Conservation (phyloP, 2,888 invertebrate species). For the Hirtodrosophila confusa region DNA sequence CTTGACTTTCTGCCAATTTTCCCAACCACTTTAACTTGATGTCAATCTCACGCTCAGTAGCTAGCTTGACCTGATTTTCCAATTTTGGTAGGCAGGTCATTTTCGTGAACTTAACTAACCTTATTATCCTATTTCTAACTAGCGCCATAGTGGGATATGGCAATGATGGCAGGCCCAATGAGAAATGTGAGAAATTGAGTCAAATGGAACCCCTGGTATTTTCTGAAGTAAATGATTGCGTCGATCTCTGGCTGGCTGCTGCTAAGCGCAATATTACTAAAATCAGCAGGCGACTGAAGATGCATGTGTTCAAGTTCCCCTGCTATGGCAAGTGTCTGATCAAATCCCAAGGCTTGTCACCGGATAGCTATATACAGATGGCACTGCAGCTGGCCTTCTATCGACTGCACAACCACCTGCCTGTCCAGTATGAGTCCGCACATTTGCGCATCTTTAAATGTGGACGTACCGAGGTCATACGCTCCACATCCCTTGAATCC, state of each 20-base stretch:
- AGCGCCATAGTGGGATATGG: slow-evolving; percentile 35
- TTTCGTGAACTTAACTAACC: no score
- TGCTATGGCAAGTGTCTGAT: slow-evolving; percentile 94
- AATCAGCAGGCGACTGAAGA: slow-evolving; percentile 90
- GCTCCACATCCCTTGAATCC: slow-evolving; percentile 94
- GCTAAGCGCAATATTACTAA: slow-evolving; percentile 88
- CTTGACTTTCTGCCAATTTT: no score
- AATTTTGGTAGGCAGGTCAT: no score
- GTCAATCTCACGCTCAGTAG: no score
- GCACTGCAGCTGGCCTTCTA: slow-evolving; percentile 95
- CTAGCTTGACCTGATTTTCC: no score
- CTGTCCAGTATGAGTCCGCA: slow-evolving; percentile 96
- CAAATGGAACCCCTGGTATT: slow-evolving; percentile 70
- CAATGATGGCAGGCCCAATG: neutral
- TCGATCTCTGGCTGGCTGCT: slow-evolving; percentile 86
- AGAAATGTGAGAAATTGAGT: slow-evolving; percentile 61
- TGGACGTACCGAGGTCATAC: slow-evolving; percentile 96
- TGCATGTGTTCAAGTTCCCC: slow-evolving; percentile 91
- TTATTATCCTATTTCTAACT: neutral
- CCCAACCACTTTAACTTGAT: no score
- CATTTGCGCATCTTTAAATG: slow-evolving; percentile 92
- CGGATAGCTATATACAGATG: slow-evolving; percentile 97
- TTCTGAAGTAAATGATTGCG: slow-evolving; percentile 85
- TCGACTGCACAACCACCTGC: slow-evolving; percentile 89
- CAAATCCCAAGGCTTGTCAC: slow-evolving; percentile 93